A percentile compares a stretch with the other conserved stretches of the same genome.
Conservation (phyloP, 2,113 vertebrate species). For the Todiramphus chloris region DNA sequence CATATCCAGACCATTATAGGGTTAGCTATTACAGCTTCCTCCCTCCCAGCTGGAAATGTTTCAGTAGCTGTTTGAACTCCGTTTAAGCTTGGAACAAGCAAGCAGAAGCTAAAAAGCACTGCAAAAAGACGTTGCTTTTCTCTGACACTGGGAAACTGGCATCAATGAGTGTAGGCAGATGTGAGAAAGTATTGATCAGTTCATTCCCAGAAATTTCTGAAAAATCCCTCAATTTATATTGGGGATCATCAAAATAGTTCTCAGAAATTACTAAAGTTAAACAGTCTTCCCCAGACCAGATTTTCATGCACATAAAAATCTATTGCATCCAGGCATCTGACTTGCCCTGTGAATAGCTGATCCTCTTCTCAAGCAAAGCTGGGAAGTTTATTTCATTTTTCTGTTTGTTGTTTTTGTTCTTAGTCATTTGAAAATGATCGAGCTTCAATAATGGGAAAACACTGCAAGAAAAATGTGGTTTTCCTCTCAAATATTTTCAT, state of each 20-base stretch:
- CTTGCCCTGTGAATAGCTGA: background rate
- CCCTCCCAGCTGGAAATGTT: background rate
- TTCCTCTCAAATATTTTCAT: background rate
- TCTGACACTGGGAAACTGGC: background rate
- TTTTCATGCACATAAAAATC: background rate
- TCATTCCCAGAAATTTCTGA: background rate
- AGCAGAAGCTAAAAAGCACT: background rate
- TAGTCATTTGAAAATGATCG: background rate
- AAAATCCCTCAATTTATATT: background rate
- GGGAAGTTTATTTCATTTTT: background rate
- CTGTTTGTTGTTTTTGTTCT: background rate
- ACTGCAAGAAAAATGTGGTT: background rate
- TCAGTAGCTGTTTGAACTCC: background rate
- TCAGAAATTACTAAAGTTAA: background rate
- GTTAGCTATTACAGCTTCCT: background rate
- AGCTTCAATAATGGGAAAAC: background rate
- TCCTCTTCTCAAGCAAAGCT: background rate
- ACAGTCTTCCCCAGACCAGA: background rate
- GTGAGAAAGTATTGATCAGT: background rate
- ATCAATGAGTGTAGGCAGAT: background rate
- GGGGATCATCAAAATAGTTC: background rate
- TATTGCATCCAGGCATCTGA: background rate
- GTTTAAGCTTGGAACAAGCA: background rate
- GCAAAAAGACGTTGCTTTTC: background rate
- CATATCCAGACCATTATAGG: background rate